Evolutionary conservation across 1,140 invertebrate genomes (phyloP), one percentile per base, ranked within the genome.

Genomic region (Drosophila dunni): DNA sequence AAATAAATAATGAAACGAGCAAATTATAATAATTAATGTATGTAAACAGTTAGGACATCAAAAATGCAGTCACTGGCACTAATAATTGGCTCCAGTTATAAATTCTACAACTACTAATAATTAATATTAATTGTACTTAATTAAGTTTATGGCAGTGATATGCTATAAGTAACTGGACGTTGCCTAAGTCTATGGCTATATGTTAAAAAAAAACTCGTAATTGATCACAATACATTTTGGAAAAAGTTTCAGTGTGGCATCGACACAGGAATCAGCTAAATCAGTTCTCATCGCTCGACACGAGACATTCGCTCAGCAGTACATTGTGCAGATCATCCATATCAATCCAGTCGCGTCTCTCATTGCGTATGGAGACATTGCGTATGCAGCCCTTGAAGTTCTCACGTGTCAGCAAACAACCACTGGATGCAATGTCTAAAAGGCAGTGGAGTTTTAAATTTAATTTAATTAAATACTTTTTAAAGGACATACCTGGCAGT

Each of bases 381-480:
- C 96, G 94, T 80, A 99, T 96, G 93, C 98, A 99, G 7, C 98
- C 98, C 89, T 96, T 97, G 93, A 98, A 98, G 85, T 97, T 97
- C 73, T 97, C 96, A 78, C 94, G 94, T 45, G 93, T 95, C 83
- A 94, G 93, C 56, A 95, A 92, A 24, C 95, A 97, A 76, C 94
- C 95, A 81, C 93, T 95, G 58, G 94, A 94, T 67, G 95, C 95
- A 74, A 94, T 93, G 71, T 95, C 96, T 97, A 79, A 64, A 56
- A 63, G 44, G 44, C 7, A 93, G 93, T 2, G 17, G 89, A 45
- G 6, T 53, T 8, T 13, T 5, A 15, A 29, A 8, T 5, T 36
- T 2, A 38, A 10, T 7, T 48, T 1, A 8, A 1, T 20, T 17
- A 9, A 40, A 4, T 1, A 13, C 24, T 13, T 20, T n/a, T 40